Base-by-base conservation (phyloP, 2,888 invertebrate genomes). In the Caenorhabditis sp. region DNA sequence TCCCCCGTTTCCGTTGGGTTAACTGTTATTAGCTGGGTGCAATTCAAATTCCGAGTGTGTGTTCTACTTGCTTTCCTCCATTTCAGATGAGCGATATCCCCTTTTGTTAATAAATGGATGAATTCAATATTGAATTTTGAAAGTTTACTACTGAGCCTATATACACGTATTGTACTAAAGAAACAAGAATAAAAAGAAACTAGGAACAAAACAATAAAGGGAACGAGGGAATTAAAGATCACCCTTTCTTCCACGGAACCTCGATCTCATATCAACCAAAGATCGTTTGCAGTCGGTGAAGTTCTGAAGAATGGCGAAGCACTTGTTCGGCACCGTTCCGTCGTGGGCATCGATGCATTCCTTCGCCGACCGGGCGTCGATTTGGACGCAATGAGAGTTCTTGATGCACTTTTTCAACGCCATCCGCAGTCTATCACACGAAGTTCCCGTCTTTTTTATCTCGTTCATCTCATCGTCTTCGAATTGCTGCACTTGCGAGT, bases 201-300 rank as follows among this genome's bases (percentile, higher is more conserved):
- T 30, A 52, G 35, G 24, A n/a, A 43, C 43, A 39, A 13, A 50
- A 15, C 9, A 50, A 48, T 1, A 22, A 56, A 24, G 17, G 2
- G 15, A 41, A 35, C n/a, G n/a, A 20, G 27, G 39, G 7, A 50
- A 48, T 68, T 68, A 86, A 37, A 86, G 50, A 58, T 86, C 86
- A n/a, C 86, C 86, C 48, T 86, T 86, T 13, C 86, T 59, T 53
- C 86, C 86, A 20, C 86, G 82, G 62, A 86, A 86, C 53, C 86
- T 74, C 30, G 86, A 84, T 46, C 86, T 56, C 84, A 84, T 86
- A 58, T 86, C 86, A 1, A 86, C 84, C 79, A 87, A 66, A 0
- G 85, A 85, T 24, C 79, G 74, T 65, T 87, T 87, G 68, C 87
- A 87, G 41, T 87, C 87, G 43, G 81, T 76, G 73, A 87, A 87